phyloP scores from a whole-genome alignment of 2,888 invertebrate species.

The Acleris holmiana region DNA sequence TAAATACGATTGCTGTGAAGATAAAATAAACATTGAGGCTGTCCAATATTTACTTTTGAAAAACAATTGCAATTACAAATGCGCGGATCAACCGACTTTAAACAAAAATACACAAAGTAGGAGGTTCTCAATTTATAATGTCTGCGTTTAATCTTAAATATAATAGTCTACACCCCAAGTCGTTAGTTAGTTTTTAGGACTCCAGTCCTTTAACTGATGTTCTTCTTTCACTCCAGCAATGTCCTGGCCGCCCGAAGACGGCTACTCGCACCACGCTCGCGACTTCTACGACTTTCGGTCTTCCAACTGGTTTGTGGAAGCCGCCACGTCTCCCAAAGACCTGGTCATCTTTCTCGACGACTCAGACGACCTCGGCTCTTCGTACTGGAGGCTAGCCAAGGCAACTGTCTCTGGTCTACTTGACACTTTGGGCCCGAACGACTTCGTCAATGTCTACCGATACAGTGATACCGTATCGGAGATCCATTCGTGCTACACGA shows the following conservation, averaged over 20 bases:
- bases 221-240: constrained; percentile 81
- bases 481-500: constrained; percentile 95
- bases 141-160: no score
- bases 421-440: constrained; percentile 97
- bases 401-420: constrained; percentile 95
- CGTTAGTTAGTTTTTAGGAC: neutral
- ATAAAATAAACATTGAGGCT: no score
- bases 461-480: constrained; percentile 94
- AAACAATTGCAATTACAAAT: no score
- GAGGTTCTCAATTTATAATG: no score
- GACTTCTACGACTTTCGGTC: constrained; percentile 97
- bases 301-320: constrained; percentile 98
- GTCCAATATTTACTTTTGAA: no score
- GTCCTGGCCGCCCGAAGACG: constrained; percentile 93
- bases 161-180: no score
- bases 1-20: no score
- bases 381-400: constrained; percentile 92
- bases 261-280: constrained; percentile 90
- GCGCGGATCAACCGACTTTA: no score
- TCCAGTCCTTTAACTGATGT: neutral
- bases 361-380: constrained; percentile 94
- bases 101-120: no score
- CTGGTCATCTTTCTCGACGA: constrained; percentile 96
- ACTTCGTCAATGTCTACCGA: constrained; percentile 97
- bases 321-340: constrained; percentile 98